A percentile compares a stretch with the other conserved stretches of the same genome.
phyloP scores from a whole-genome alignment of 1,140 invertebrate species.

The Drosophila grimshawi region DNA sequence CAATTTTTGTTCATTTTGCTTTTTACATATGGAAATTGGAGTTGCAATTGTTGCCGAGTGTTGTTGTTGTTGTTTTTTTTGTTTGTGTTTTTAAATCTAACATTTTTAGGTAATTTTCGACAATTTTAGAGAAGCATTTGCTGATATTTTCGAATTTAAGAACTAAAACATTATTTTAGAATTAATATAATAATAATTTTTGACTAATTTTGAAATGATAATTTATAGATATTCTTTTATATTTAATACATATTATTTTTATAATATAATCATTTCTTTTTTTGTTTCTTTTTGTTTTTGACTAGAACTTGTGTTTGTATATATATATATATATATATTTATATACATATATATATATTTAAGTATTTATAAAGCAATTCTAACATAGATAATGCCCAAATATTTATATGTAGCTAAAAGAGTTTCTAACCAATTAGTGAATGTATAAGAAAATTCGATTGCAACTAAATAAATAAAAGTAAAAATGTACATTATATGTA shows the following conservation, averaged over 20 bases:
- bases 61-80: constrained; percentile 25
- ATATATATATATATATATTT: constrained; percentile 13
- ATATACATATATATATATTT: constrained; percentile 18
- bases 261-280: constrained; percentile 41
- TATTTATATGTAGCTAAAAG: constrained; percentile 8
- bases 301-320: constrained; percentile 51
- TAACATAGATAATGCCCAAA: constrained; percentile 34
- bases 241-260: constrained; percentile 58
- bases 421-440: constrained; percentile 13
- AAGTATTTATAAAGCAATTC: constrained; percentile 39
- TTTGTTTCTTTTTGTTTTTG: constrained; percentile 24
- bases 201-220: constrained; percentile 79
- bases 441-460: constrained; percentile 32
- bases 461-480: constrained; percentile 28
- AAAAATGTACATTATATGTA: background rate
- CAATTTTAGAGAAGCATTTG: constrained; percentile 44
- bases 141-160: constrained; percentile 64
- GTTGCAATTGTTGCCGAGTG: constrained; percentile 24
- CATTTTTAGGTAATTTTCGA: constrained; percentile 36
- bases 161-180: constrained; percentile 67
- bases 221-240: constrained; percentile 61
- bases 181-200: constrained; percentile 76
- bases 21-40: constrained; percentile 44
- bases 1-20: constrained; percentile 42
- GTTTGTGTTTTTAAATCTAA: constrained; percentile 52